Evolutionary conservation across 2,888 invertebrate species (phyloP), one percentile per base, ranked within the genome.

Genomic region (Sthenelais limicola): DNA sequence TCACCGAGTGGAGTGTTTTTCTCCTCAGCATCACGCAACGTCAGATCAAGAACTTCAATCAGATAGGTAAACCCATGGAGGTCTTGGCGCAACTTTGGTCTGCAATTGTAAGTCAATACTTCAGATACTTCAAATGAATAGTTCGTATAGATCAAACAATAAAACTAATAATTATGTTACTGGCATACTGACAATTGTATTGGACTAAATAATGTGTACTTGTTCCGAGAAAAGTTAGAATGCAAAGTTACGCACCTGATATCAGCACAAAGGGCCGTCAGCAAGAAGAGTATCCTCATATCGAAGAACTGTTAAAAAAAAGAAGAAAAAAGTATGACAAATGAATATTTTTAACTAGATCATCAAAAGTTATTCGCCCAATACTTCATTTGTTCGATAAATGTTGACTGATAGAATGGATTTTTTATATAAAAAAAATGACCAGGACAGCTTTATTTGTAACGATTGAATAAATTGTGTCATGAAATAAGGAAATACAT

Each of bases 261-360:
- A 68, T 92, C 91, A 62, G 91, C 90, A 86, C 93, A 92, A 49
- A 96, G 87, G 3, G 96, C 96, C 28, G 97, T 96, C 70, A 96
- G 90, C 68, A 98, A 90, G 88, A 97, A 97, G 70, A 97, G 87
- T 71, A 97, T 89, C 87, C 94, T 93, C 91, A 95, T 92, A 83
- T 97, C 95, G 89, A 93, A 97, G 79, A 93, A 91, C 90, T 89
- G 85, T n/a, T n/a, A 51, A 75, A 74, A 7, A 66, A 0, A 47
- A 70, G 58, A 30, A 68, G 38, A 1, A 52, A 24, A 38, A 7
- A 12, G 15, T 67, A 43, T 43, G 24, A 58, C 15, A 43, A 43
- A 43, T 15, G 15, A 32, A n/a, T 9, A 58, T 12, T 28, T 32
- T 33, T 18, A 32, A 32, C n/a, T n/a, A n/a, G n/a, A n/a, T 12